Conservation (phyloP, 1,140 invertebrate species). For the Diprion similis region DNA sequence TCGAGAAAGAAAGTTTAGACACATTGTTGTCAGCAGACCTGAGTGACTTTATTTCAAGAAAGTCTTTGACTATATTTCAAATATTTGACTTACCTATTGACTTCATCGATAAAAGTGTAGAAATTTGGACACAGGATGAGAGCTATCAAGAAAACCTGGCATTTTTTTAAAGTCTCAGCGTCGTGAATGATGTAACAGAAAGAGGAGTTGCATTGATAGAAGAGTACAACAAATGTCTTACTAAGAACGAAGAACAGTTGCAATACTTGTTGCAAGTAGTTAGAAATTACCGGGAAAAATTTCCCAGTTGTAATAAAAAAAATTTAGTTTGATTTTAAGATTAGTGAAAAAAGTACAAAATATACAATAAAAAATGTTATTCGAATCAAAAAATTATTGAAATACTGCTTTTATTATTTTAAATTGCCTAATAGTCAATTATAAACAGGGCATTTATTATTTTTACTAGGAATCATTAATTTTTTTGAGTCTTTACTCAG, state of each 20-base stretch:
- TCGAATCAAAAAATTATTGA: neutral
- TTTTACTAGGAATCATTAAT: no score
- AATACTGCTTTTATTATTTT: neutral
- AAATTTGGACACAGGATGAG: slow-evolving; percentile 10
- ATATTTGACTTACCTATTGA: slow-evolving; percentile 11
- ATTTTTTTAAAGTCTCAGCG: slow-evolving; percentile 13
- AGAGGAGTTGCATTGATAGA: slow-evolving; percentile 20
- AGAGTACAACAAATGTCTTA: slow-evolving; percentile 20
- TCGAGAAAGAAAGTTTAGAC: slow-evolving; percentile 8
- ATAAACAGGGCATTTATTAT: neutral
- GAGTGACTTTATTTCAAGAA: slow-evolving; percentile 18
- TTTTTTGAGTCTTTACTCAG: no score
- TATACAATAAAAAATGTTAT: neutral
- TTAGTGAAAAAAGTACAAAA: neutral
- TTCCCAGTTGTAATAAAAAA: slow-evolving; percentile 22
- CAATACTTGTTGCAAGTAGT: slow-evolving; percentile 24
- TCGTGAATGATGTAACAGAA: slow-evolving; percentile 21
- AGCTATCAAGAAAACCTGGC: slow-evolving; percentile 7
- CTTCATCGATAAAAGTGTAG: slow-evolving; percentile 14
- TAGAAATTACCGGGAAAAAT: slow-evolving; percentile 18
- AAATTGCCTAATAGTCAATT: neutral
- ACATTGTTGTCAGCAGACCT: slow-evolving; percentile 9
- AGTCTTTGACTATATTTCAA: slow-evolving; percentile 21
- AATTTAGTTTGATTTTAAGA: slow-evolving; percentile 15
- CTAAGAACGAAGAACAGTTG: slow-evolving; percentile 24